phyloP scores from a whole-genome alignment of 2,113 vertebrate genomes.

The Barbus barbus region DNA sequence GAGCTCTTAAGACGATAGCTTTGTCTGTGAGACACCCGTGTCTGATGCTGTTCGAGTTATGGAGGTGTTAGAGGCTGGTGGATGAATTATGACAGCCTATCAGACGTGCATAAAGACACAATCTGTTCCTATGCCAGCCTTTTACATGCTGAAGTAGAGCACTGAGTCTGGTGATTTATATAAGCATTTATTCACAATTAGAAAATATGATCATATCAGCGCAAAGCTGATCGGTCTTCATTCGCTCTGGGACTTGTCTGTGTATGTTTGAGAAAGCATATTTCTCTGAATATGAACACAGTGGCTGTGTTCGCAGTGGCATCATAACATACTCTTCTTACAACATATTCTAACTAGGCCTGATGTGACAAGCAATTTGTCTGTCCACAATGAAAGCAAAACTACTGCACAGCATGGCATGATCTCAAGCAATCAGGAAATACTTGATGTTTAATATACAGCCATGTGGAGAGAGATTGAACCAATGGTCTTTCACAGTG shows the following conservation, averaged over 20 bases:
- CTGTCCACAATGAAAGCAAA: background rate
- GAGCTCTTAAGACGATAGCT: slow-evolving; percentile 29
- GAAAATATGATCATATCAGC: slow-evolving; percentile 38
- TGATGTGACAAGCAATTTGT: background rate
- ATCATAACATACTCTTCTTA: background rate
- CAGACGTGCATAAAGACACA: slow-evolving; percentile 32
- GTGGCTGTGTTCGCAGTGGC: background rate
- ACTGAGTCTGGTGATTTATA: slow-evolving; percentile 28
- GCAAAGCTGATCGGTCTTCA: slow-evolving; percentile 21
- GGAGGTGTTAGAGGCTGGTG: background rate
- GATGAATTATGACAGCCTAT: slow-evolving; percentile 43
- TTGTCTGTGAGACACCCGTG: slow-evolving; percentile 9
- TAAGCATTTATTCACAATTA: slow-evolving; percentile 40
- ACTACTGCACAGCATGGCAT: background rate
- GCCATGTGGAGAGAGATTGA: background rate
- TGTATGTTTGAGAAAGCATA: background rate
- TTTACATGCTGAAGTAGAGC: slow-evolving; percentile 16
- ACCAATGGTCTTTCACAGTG: background rate
- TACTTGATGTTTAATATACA: background rate
- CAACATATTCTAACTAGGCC: background rate
- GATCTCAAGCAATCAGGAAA: background rate
- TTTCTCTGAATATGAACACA: background rate
- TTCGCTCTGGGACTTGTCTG: slow-evolving; percentile 9
- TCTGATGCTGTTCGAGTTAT: slow-evolving; percentile 1
- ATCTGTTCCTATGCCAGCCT: slow-evolving; percentile 27